Evolutionary conservation across 2,888 invertebrate species (phyloP).

Genomic region (Eurois occulta): DNA sequence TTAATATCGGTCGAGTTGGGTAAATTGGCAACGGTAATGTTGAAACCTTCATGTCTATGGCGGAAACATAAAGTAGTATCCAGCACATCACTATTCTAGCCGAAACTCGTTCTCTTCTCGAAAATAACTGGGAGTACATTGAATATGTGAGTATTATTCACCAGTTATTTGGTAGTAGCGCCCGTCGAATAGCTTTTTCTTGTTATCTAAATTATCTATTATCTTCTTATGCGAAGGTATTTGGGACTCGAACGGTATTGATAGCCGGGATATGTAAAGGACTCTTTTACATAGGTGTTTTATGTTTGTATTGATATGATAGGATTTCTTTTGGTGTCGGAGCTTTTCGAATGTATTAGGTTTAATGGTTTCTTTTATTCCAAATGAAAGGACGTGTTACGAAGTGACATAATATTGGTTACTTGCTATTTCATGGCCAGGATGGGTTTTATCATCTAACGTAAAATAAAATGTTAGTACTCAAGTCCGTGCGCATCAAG

Average conservation of each 20-base stretch:
- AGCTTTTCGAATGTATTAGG: slow-evolving; percentile 31
- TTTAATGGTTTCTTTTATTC: slow-evolving; percentile 50
- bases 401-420: slow-evolving; percentile 28
- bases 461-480: slow-evolving; percentile 26
- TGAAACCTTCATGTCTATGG: slow-evolving; percentile 71
- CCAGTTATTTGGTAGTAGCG: slow-evolving; percentile 77
- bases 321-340: slow-evolving; percentile 62
- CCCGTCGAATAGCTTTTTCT: slow-evolving; percentile 79
- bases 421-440: slow-evolving; percentile 13
- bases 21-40: slow-evolving; percentile 77
- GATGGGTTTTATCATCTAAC: slow-evolving; percentile 27
- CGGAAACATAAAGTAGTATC: slow-evolving; percentile 77
- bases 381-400: slow-evolving; percentile 30
- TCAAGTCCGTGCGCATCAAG: slow-evolving; percentile 21
- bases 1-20: slow-evolving; percentile 83
- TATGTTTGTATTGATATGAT: slow-evolving; percentile 65
- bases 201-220: slow-evolving; percentile 87
- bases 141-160: slow-evolving; percentile 79
- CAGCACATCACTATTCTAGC: slow-evolving; percentile 52
- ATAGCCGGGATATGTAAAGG: slow-evolving; percentile 72
- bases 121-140: slow-evolving; percentile 58
- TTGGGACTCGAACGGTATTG: slow-evolving; percentile 72
- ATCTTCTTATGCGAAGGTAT: slow-evolving; percentile 74
- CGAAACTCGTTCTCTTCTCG: slow-evolving; percentile 42
- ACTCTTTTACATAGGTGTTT: slow-evolving; percentile 70